Evolutionary conservation across 2,888 invertebrate genomes (phyloP).

Genomic region (Cataglyphis livida): DNA sequence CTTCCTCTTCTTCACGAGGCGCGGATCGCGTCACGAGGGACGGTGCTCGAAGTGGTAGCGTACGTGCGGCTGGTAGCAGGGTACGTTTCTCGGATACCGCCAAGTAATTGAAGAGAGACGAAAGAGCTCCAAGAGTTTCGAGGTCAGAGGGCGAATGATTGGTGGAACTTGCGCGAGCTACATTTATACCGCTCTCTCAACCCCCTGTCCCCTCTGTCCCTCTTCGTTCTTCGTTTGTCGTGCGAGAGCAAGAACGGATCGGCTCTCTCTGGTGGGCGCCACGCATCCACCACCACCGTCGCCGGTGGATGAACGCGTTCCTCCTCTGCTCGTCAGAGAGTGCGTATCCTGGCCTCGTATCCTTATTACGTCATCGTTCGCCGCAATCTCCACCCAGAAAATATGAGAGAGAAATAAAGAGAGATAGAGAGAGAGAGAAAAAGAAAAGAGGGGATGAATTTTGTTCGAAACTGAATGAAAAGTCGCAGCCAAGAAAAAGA

Average conservation of each 20-base stretch:
- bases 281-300: slow-evolving; percentile 60
- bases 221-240: slow-evolving; percentile 24
- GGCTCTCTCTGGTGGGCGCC: slow-evolving; percentile 42
- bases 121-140: slow-evolving; percentile 73
- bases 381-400: slow-evolving; percentile 63
- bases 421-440: no score
- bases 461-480: slow-evolving; percentile 23
- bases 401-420: slow-evolving; percentile 29
- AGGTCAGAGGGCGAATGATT: slow-evolving; percentile 83
- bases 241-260: slow-evolving; percentile 36
- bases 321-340: slow-evolving; percentile 55
- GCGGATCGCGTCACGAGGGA: slow-evolving; percentile 37
- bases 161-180: slow-evolving; percentile 82
- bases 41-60: neutral
- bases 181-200: slow-evolving; percentile 79
- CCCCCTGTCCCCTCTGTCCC: slow-evolving; percentile 39
- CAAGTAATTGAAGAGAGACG: neutral
- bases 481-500: slow-evolving; percentile 13
- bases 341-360: slow-evolving; percentile 25
- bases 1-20: slow-evolving; percentile 49
- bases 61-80: neutral
- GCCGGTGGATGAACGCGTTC: slow-evolving; percentile 53
- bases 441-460: neutral
- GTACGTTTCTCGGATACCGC: slow-evolving; percentile 18
- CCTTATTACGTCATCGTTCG: slow-evolving; percentile 67